phyloP scores from a whole-genome alignment of 53 echinoderm and acorn worm genomes.

The Echinometra lucunter region DNA sequence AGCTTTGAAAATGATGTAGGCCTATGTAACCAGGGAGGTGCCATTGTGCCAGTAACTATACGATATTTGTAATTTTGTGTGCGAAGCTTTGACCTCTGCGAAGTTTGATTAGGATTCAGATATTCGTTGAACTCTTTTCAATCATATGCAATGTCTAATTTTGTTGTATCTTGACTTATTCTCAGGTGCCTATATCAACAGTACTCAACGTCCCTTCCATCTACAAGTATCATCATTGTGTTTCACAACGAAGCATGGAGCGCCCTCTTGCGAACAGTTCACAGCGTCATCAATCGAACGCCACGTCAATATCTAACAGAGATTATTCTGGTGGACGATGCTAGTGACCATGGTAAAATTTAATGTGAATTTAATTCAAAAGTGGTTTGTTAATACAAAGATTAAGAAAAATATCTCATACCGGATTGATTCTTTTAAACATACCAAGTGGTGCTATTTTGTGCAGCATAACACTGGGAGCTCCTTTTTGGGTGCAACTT shows the following conservation, averaged over 20 bases:
- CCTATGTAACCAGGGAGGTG: not conserved
- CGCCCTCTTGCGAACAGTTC: constrained; percentile 62
- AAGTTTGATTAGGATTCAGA: too few species aligned
- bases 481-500: too few species aligned
- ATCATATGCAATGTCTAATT: not conserved
- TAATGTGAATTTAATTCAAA: not conserved
- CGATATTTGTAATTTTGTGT: too few species aligned
- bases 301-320: constrained; percentile 14
- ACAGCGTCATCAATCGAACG: constrained; percentile 50
- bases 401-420: too few species aligned
- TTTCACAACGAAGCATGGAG: constrained; percentile 69
- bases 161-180: not conserved
- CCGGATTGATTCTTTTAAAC: too few species aligned
- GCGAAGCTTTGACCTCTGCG: too few species aligned
- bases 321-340: constrained; percentile 59
- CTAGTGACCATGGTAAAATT: constrained; percentile 15
- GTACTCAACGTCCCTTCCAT: not conserved
- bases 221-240: constrained; percentile 49
- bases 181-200: constrained; percentile 50
- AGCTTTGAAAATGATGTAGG: not conserved
- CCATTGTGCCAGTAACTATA: too few species aligned
- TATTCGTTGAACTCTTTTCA: too few species aligned
- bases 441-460: too few species aligned
- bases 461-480: too few species aligned
- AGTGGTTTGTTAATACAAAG: too few species aligned